Percentiles rank a stretch among this genome's conserved stretches.
Evolutionary conservation across 2,797 vertebrate species (phyloP).

Genomic region (Enteromius thamalakanensis): DNA sequence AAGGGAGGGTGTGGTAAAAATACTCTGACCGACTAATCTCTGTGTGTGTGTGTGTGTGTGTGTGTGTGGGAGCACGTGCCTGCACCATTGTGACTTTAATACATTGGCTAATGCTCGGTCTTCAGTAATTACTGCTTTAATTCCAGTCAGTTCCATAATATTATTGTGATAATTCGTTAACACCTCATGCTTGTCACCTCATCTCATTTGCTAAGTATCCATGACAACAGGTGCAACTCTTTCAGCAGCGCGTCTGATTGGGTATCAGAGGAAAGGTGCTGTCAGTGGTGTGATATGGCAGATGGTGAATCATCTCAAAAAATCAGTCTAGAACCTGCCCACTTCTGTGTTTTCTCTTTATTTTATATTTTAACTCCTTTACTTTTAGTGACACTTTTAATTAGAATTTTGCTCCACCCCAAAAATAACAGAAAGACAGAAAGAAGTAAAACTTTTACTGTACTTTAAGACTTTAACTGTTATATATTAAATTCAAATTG

Average conservation of each 20-base stretch:
- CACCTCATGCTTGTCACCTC: not conserved
- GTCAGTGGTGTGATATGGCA: constrained; percentile 2
- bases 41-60: constrained; percentile 5
- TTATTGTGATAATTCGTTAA: constrained; percentile 8
- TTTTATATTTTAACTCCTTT: not conserved
- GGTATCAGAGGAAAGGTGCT: constrained; percentile 7
- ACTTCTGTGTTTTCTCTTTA: not conserved
- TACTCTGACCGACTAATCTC: constrained; percentile 76
- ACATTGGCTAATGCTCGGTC: not conserved
- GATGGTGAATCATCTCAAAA: constrained; percentile 26
- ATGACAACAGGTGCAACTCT: constrained; percentile 65
- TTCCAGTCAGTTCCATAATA: constrained; percentile 8
- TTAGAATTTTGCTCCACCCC: too few relatives aligned
- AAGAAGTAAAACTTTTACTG: too few relatives aligned
- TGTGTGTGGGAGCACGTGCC: constrained; percentile 33
- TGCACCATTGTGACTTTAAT: not conserved
- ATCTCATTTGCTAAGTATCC: constrained; percentile 55
- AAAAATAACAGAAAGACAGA: too few relatives aligned
- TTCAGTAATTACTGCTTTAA: not conserved
- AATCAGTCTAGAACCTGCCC: not conserved
- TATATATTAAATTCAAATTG: not conserved
- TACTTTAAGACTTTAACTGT: too few relatives aligned
- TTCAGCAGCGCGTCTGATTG: constrained; percentile 53
- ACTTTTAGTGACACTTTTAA: too few relatives aligned
- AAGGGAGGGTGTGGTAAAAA: constrained; percentile 75